These are phyloP conservation scores for Rattus rattus DNA, from an alignment of 2,113 vertebrate genomes.

Conservation along the genomic window DNA sequence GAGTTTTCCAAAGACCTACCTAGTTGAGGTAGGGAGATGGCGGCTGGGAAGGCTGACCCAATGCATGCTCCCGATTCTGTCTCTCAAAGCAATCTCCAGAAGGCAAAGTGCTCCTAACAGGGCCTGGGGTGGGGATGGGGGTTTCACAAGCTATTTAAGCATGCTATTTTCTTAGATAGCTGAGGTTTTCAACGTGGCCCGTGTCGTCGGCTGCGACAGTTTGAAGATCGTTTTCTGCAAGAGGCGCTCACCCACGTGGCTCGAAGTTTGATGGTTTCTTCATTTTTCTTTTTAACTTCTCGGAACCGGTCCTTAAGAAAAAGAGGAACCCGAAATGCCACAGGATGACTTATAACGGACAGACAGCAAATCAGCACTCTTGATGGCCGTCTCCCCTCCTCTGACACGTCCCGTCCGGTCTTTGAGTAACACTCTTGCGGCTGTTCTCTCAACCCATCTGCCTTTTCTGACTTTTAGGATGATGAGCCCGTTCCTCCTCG, in stretches of 20 bases:
- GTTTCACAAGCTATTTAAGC: slow-evolving; percentile 14
- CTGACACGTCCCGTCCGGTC: slow-evolving; percentile 31
- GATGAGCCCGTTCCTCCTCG: slow-evolving; percentile 29
- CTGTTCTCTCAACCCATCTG: background rate
- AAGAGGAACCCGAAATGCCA: slow-evolving; percentile 73
- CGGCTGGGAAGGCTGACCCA: background rate
- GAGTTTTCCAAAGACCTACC: background rate
- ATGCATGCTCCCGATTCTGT: background rate
- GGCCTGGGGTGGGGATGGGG: background rate
- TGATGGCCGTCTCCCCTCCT: slow-evolving; percentile 59
- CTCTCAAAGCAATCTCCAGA: slow-evolving; percentile 33
- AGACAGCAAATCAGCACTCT: slow-evolving; percentile 62
- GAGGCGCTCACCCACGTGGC: slow-evolving; percentile 57
- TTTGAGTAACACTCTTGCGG: slow-evolving; percentile 49
- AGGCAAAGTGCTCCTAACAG: slow-evolving; percentile 23
- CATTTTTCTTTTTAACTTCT: slow-evolving; percentile 44
- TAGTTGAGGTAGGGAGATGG: background rate
- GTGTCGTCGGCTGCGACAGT: slow-evolving; percentile 47
- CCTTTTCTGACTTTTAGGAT: slow-evolving; percentile 44
- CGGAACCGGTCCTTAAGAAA: slow-evolving; percentile 67
- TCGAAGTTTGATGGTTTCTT: slow-evolving; percentile 58
- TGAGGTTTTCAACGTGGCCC: slow-evolving; percentile 57
- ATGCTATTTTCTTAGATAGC: slow-evolving; percentile 59
- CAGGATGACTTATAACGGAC: slow-evolving; percentile 72
- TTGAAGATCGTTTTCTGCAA: slow-evolving; percentile 70